Percentiles rank a stretch among this genome's conserved stretches.
phyloP scores from a whole-genome alignment of 53 echinoderm and acorn worm species.

The Crossaster papposus region DNA sequence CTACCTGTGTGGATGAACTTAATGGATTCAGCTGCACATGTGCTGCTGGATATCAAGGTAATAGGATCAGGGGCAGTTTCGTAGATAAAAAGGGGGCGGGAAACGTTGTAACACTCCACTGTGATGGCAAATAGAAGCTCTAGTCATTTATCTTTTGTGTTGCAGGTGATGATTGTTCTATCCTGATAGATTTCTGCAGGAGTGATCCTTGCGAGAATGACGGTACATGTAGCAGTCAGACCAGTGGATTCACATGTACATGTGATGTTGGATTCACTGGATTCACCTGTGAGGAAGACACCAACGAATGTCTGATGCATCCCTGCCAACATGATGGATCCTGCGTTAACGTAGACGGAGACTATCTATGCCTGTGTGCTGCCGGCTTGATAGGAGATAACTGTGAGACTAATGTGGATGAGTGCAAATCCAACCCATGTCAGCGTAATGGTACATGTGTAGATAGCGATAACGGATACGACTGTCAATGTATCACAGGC shows the following conservation, averaged over 20 bases:
- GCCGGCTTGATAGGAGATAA: constrained; percentile 46
- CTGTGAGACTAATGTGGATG: constrained; percentile 62
- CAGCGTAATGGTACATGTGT: constrained; percentile 58
- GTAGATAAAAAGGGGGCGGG: neutral
- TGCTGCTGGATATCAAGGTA: constrained; percentile 66
- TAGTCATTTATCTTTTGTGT: neutral
- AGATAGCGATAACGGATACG: constrained; percentile 37
- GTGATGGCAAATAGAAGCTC: neutral
- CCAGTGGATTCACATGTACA: constrained; percentile 57
- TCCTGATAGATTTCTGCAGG: constrained; percentile 46
- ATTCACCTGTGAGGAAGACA: constrained; percentile 48
- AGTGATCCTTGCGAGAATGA: constrained; percentile 60
- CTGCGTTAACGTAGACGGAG: constrained; percentile 54
- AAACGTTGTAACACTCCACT: neutral
- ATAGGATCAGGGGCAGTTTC: neutral
- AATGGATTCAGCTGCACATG: constrained; percentile 66
- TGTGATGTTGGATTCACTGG: constrained; percentile 68
- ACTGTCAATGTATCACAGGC: constrained; percentile 52
- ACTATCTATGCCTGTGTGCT: constrained; percentile 46
- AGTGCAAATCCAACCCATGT: constrained; percentile 62
- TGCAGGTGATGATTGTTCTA: constrained; percentile 44
- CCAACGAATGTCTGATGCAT: constrained; percentile 56
- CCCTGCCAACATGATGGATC: constrained; percentile 57
- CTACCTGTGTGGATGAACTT: constrained; percentile 61
- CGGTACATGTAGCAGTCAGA: constrained; percentile 49